Conservation (phyloP, 2,888 invertebrate genomes). For the Drosophila meridiana region DNA sequence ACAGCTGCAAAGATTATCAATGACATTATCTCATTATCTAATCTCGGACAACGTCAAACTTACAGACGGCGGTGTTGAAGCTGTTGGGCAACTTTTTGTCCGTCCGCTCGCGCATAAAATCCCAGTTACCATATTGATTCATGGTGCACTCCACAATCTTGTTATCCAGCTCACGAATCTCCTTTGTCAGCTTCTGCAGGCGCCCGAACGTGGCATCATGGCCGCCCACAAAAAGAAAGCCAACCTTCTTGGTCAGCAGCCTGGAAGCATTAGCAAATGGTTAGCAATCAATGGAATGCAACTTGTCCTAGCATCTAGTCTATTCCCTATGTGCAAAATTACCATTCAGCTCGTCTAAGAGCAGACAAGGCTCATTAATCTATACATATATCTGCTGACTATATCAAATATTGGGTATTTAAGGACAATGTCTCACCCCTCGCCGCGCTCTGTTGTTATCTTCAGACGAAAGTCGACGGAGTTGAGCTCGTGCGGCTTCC, state of each 20-base stretch:
- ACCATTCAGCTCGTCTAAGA: neutral
- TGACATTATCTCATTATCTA: neutral
- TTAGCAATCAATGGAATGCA: neutral
- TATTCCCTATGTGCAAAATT: neutral
- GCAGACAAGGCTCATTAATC: neutral
- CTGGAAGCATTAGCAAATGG: slow-evolving; percentile 84
- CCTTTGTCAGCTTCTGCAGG: slow-evolving; percentile 91
- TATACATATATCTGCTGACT: too few species aligned
- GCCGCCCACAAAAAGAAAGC: slow-evolving; percentile 92
- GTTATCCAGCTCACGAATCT: slow-evolving; percentile 91
- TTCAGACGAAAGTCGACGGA: slow-evolving; percentile 97
- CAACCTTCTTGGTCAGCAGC: slow-evolving; percentile 89
- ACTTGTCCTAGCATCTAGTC: neutral
- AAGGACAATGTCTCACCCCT: slow-evolving; percentile 87
- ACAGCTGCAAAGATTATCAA: slow-evolving; percentile 88
- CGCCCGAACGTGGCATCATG: slow-evolving; percentile 88
- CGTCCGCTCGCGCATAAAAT: slow-evolving; percentile 96
- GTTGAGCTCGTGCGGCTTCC: slow-evolving; percentile 98
- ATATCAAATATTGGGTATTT: neutral
- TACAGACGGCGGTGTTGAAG: slow-evolving; percentile 89
- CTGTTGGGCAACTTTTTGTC: slow-evolving; percentile 99
- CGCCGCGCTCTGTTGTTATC: slow-evolving; percentile 90
- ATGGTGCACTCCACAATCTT: slow-evolving; percentile 98
- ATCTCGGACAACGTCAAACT: slow-evolving; percentile 81
- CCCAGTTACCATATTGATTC: slow-evolving; percentile 91